These are phyloP conservation scores for Pygoscelis antarcticus DNA, from an alignment of 2,113 vertebrate genomes.

Conservation along the genomic window DNA sequence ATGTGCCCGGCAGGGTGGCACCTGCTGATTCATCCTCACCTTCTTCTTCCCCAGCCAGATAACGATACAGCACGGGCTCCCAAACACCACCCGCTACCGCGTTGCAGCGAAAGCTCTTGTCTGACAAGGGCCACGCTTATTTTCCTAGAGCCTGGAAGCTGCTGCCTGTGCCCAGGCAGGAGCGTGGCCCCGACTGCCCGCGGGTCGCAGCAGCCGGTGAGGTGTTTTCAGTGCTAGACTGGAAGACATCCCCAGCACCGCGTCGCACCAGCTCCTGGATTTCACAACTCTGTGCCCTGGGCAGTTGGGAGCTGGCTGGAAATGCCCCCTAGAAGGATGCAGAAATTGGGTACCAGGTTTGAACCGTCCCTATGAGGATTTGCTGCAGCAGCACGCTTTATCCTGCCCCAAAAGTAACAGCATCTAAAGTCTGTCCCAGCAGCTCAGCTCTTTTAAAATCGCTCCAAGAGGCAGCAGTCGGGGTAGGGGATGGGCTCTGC, in stretches of 20 bases:
- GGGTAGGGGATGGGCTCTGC: neutral
- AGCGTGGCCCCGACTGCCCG: neutral
- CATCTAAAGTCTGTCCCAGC: neutral
- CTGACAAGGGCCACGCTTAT: neutral
- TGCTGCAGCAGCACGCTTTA: neutral
- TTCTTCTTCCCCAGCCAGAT: neutral
- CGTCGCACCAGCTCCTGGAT: neutral
- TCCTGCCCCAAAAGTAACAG: neutral
- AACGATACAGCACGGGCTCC: neutral
- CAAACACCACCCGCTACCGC: neutral
- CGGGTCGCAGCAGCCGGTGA: neutral
- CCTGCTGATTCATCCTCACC: constrained; percentile 41
- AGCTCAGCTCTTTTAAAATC: neutral
- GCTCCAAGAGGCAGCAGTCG: neutral
- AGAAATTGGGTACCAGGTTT: neutral
- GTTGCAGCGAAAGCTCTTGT: neutral
- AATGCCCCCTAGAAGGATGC: neutral
- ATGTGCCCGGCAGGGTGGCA: neutral
- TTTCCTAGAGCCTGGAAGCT: constrained; percentile 2
- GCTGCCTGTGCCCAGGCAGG: neutral
- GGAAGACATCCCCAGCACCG: neutral
- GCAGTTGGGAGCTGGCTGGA: neutral
- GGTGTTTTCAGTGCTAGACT: neutral
- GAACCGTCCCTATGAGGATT: neutral
- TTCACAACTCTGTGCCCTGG: neutral